Evolutionary conservation across 2,113 vertebrate genomes (phyloP).

Genomic region (Entomyzon cyanotis): DNA sequence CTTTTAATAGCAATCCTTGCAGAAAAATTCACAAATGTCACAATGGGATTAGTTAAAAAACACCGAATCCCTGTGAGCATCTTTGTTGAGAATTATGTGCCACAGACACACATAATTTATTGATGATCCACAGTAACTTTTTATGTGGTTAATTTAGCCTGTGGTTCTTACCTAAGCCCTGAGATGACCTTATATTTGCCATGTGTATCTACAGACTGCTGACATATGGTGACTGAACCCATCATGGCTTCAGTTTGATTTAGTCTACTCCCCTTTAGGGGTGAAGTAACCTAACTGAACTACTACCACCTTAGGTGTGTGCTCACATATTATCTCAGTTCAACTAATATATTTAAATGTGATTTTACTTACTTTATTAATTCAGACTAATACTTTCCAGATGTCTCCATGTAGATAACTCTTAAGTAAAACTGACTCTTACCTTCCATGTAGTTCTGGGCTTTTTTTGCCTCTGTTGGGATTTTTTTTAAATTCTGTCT

Average conservation of each 20-base stretch:
- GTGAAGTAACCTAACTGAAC: slow-evolving; percentile 1
- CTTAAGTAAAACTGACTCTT: neutral
- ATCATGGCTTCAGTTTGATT: slow-evolving; percentile 1
- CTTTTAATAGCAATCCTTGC: neutral
- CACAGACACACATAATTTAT: neutral
- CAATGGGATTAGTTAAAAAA: neutral
- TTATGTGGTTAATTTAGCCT: slow-evolving; percentile 28
- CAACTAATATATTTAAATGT: neutral
- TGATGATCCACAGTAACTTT: slow-evolving; percentile 15
- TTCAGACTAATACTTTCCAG: neutral
- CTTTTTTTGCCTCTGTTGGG: fast-evolving
- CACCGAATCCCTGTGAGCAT: neutral
- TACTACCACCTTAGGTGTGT: neutral
- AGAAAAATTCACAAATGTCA: neutral
- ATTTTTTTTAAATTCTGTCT: neutral
- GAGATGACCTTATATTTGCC: slow-evolving; percentile 21
- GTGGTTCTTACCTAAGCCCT: neutral
- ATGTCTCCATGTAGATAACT: neutral
- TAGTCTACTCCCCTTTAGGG: neutral
- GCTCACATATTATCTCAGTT: slow-evolving; percentile 18
- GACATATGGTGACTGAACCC: slow-evolving; percentile 25
- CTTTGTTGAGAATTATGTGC: neutral
- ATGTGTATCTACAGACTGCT: neutral
- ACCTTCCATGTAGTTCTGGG: neutral
- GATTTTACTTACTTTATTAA: slow-evolving; percentile 14